Evolutionary conservation across 2,797 vertebrate species (phyloP).

Genomic region (Tenualosa ilisha): DNA sequence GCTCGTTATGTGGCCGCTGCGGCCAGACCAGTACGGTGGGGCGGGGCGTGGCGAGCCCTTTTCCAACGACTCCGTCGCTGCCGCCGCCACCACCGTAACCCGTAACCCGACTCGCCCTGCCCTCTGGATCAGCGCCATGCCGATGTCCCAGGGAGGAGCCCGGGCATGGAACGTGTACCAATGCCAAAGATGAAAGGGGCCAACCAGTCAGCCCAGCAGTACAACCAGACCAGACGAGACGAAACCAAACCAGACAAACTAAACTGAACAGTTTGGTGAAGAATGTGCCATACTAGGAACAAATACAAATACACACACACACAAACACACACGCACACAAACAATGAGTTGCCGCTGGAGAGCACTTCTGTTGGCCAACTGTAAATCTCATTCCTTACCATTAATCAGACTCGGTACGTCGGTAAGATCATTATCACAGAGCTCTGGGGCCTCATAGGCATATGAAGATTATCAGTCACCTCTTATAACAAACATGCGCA

Average conservation of each 20-base stretch:
- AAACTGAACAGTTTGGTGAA: background rate
- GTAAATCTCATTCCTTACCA: background rate
- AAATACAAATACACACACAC: slow-evolving; percentile 24
- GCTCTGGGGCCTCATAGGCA: background rate
- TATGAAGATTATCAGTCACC: background rate
- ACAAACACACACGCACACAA: slow-evolving; percentile 8
- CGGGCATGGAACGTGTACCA: background rate
- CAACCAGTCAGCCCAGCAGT: background rate
- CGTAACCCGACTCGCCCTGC: slow-evolving; percentile 64
- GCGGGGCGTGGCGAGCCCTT: slow-evolving; percentile 54
- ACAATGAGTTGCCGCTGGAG: background rate
- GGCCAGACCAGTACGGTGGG: slow-evolving; percentile 63
- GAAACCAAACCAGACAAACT: slow-evolving; percentile 38
- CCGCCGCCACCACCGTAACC: slow-evolving; percentile 34
- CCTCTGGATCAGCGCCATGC: slow-evolving; percentile 30
- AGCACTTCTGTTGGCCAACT: background rate
- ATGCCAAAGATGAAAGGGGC: background rate
- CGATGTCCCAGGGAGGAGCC: slow-evolving; percentile 60
- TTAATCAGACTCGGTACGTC: background rate
- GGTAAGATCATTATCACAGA: background rate
- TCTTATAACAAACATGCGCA: background rate
- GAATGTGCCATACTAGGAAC: slow-evolving; percentile 13
- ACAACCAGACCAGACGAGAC: slow-evolving; percentile 35
- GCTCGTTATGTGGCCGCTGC: slow-evolving; percentile 76
- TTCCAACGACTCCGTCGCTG: background rate